These are phyloP conservation scores for Periplaneta americana DNA, from an alignment of 1,140 invertebrate species.

Conservation along the genomic window DNA sequence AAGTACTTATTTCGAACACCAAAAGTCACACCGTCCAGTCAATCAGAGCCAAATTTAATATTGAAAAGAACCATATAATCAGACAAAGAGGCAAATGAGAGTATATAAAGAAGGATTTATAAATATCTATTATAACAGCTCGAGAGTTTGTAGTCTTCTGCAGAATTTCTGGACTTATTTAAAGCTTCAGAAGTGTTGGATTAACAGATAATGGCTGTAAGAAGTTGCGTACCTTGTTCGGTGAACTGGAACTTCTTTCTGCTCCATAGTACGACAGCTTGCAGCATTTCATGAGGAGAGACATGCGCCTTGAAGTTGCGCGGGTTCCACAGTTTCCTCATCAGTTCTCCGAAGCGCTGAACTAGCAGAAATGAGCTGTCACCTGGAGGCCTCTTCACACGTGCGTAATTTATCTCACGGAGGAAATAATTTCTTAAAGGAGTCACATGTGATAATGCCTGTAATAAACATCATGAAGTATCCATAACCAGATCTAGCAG, in stretches of 20 bases:
- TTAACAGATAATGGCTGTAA: too few relatives aligned
- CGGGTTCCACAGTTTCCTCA: slow-evolving; percentile 98
- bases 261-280: slow-evolving; percentile 97
- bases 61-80: too few relatives aligned
- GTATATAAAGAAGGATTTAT: too few relatives aligned
- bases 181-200: too few relatives aligned
- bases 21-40: too few relatives aligned
- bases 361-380: slow-evolving; percentile 88
- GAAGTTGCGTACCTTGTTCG: slow-evolving; percentile 83
- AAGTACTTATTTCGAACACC: too few relatives aligned
- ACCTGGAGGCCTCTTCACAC: slow-evolving; percentile 86
- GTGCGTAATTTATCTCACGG: slow-evolving; percentile 85
- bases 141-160: too few relatives aligned
- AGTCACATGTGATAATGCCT: slow-evolving; percentile 91
- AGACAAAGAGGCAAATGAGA: too few relatives aligned
- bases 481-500: too few relatives aligned
- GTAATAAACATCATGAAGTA: slow-evolving; percentile 32
- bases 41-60: too few relatives aligned
- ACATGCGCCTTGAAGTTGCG: slow-evolving; percentile 99
- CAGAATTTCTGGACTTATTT: too few relatives aligned
- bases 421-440: slow-evolving; percentile 94
- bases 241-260: slow-evolving; percentile 98
- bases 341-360: slow-evolving; percentile 94
- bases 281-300: slow-evolving; percentile 99
- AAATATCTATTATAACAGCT: too few relatives aligned